These are phyloP conservation scores for Drosophila punjabiensis DNA, from an alignment of 1,140 invertebrate genomes.

Conservation along the genomic window DNA sequence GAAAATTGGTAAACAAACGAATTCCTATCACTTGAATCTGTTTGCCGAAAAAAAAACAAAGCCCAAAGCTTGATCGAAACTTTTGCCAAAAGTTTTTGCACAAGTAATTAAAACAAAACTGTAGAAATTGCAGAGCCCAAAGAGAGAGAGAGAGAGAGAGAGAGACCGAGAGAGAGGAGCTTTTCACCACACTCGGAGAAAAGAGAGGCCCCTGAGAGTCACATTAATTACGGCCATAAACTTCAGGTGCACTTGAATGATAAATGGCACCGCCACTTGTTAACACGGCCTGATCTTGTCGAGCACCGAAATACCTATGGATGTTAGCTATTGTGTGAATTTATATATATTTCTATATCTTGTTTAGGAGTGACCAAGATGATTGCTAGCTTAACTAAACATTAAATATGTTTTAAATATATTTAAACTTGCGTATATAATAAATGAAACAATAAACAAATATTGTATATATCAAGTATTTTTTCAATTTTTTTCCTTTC, in stretches of 20 bases:
- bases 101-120: slow-evolving; percentile 23
- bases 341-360: neutral
- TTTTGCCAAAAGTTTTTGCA: slow-evolving; percentile 40
- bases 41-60: slow-evolving; percentile 29
- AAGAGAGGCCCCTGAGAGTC: neutral
- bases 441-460: too few relatives aligned
- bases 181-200: slow-evolving; percentile 42
- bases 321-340: neutral
- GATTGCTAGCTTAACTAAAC: neutral
- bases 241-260: slow-evolving; percentile 17
- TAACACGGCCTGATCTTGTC: slow-evolving; percentile 15
- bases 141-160: neutral
- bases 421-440: neutral
- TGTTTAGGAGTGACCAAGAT: neutral
- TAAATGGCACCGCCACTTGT: slow-evolving; percentile 18
- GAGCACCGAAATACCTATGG: neutral
- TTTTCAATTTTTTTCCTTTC: neutral
- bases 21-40: neutral
- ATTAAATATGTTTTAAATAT: too few relatives aligned
- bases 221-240: slow-evolving; percentile 16
- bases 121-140: neutral
- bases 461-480: neutral
- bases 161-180: neutral
- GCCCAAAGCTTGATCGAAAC: slow-evolving; percentile 35
- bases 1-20: slow-evolving; percentile 1